Conservation (phyloP, 2,113 vertebrate species). For the Zapornia atra region DNA sequence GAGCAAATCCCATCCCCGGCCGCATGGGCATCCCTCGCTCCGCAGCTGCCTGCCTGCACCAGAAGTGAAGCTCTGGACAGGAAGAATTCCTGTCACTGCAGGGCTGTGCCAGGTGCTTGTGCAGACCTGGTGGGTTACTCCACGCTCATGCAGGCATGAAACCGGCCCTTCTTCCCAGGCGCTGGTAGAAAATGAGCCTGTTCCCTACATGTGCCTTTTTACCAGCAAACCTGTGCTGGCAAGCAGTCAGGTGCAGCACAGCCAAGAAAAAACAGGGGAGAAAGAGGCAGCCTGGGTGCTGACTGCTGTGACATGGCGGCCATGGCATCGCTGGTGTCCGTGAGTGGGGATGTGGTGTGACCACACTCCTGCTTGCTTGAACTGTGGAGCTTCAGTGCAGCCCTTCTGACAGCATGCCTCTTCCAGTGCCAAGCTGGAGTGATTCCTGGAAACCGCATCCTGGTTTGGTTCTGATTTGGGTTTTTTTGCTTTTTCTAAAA, state of each 20-base stretch:
- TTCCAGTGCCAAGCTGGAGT: background rate
- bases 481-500: background rate
- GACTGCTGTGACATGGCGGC: fast-evolving
- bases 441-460: conserved; percentile 10
- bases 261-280: background rate
- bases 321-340: fast-evolving
- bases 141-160: fast-evolving
- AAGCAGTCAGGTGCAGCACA: background rate
- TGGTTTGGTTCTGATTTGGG: background rate
- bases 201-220: background rate
- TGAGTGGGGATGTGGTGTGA: fast-evolving
- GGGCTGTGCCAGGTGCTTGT: background rate
- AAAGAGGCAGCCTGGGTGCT: background rate
- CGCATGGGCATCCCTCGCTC: background rate
- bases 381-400: background rate
- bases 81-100: background rate
- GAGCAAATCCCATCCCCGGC: background rate
- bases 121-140: background rate
- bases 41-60: background rate
- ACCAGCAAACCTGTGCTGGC: fast-evolving
- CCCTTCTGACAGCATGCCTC: background rate
- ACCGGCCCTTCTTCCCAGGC: background rate
- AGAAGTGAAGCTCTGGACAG: background rate
- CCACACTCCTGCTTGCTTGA: background rate
- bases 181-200: background rate